These are phyloP conservation scores for Pollimyrus isidori DNA, from an alignment of 2,113 vertebrate species.

Conservation along the genomic window DNA sequence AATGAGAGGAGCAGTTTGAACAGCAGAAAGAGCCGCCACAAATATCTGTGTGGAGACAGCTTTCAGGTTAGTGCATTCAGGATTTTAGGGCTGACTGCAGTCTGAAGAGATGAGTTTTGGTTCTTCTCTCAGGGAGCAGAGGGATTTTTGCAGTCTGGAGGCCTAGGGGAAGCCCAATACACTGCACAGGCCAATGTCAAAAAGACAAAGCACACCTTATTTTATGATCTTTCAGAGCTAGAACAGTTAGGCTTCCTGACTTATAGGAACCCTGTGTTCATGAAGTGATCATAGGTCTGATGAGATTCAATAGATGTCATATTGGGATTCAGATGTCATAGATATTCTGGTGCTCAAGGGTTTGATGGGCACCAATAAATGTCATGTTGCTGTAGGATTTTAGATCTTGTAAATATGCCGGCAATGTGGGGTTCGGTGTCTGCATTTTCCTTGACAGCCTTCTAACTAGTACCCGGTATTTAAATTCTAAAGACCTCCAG, in stretches of 20 bases:
- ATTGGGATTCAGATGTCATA: background rate
- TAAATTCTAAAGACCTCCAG: background rate
- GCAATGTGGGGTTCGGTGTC: background rate
- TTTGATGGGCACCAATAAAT: background rate
- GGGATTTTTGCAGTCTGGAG: background rate
- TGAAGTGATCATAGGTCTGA: background rate
- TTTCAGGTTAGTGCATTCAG: background rate
- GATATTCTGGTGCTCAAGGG: background rate
- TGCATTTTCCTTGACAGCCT: background rate
- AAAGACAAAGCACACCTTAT: background rate
- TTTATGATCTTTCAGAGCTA: background rate
- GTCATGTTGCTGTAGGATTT: background rate
- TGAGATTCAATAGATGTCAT: background rate
- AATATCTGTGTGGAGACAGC: background rate
- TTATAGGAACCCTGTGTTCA: background rate
- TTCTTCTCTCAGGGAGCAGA: background rate
- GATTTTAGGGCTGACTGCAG: background rate
- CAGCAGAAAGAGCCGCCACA: background rate
- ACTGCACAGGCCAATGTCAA: background rate
- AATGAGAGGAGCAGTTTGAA: background rate
- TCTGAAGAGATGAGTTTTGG: background rate
- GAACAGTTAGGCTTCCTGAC: background rate
- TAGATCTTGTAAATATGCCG: background rate
- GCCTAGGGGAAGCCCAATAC: background rate
- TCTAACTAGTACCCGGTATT: background rate